Evolutionary conservation across 2,113 vertebrate species (phyloP), one percentile per base, ranked within the genome.

Genomic region (Thunnus maccoyii): DNA sequence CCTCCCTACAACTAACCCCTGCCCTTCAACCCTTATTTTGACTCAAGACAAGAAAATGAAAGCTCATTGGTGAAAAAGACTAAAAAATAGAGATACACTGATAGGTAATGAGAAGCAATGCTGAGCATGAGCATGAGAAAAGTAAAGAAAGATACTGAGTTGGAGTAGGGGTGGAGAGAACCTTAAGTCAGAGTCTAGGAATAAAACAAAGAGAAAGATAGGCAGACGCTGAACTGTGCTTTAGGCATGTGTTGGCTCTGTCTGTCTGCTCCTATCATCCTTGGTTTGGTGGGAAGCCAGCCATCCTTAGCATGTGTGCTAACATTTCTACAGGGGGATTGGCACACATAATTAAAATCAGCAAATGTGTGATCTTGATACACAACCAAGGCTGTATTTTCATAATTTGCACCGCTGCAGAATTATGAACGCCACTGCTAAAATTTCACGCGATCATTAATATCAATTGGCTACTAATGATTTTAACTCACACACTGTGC

Each of bases 261-360:
- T 88, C 77, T 84, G 90, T 90, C 89, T 68, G 54, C 79, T 91
- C 74, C 72, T 74, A 84, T 88, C 78, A 88, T 78, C 78, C 52
- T 83, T 27, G 41, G 78, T 69, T 76, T 81, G 80, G 83, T 82
- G 58, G 54, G 32, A 85, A 70, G 76, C 72, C 76, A 72, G 72
- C 54, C 76, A 56, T 82, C 82, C 82, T 87, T 82, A 90, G 74
- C 80, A 87, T 72, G 83, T 79, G 80, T 62, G 78, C 76, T 87
- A 72, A 71, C 71, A 84, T 90, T 80, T 88, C 84, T 86, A 64
- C 72, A 76, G 76, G 82, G 66, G 48, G 10, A 77, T 74, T 83
- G 73, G 67, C 56, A 82, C 63, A 78, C 54, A 52, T 72, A 71
- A 70, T 67, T 44, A 68, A 72, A 85, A 44, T 67, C 47, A 56